Evolutionary conservation across 2,113 vertebrate genomes (phyloP).

Genomic region (Amazona vittata): DNA sequence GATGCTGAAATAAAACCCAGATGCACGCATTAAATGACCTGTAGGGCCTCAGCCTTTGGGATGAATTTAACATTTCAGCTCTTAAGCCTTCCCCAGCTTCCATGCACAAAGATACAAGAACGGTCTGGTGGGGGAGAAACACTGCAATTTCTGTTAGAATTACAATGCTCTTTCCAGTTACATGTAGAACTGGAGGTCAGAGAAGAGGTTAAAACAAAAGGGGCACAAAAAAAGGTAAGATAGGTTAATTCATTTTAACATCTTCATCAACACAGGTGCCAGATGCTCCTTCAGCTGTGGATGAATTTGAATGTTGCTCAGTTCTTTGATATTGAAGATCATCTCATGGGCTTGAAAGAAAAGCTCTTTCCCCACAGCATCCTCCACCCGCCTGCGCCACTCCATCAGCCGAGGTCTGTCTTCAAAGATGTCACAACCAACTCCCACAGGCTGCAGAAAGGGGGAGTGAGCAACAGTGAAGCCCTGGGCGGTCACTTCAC

Average conservation of each 20-base stretch:
- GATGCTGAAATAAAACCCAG: slow-evolving; percentile 13
- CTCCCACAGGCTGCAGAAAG: slow-evolving; percentile 76
- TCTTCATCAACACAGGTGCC: slow-evolving; percentile 68
- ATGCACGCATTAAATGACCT: not conserved
- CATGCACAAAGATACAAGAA: not conserved
- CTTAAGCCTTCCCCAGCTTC: not conserved
- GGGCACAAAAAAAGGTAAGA: not conserved
- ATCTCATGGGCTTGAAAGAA: slow-evolving; percentile 79
- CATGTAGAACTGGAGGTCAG: not conserved
- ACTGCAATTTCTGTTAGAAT: not conserved
- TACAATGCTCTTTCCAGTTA: not conserved
- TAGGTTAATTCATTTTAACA: slow-evolving; percentile 65
- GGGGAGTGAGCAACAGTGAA: not conserved
- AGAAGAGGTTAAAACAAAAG: not conserved
- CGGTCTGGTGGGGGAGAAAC: not conserved
- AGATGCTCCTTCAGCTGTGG: slow-evolving; percentile 67
- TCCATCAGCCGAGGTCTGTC: slow-evolving; percentile 75
- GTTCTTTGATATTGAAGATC: slow-evolving; percentile 68
- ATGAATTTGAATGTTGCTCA: slow-evolving; percentile 65
- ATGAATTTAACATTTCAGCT: not conserved
- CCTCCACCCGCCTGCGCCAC: slow-evolving; percentile 82
- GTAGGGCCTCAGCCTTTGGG: not conserved
- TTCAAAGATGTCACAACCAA: slow-evolving; percentile 78
- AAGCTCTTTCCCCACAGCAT: slow-evolving; percentile 77
- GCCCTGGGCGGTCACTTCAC: not conserved